Base-by-base conservation (phyloP, 1,140 invertebrate genomes). In the Dinothrombium tinctorium region DNA sequence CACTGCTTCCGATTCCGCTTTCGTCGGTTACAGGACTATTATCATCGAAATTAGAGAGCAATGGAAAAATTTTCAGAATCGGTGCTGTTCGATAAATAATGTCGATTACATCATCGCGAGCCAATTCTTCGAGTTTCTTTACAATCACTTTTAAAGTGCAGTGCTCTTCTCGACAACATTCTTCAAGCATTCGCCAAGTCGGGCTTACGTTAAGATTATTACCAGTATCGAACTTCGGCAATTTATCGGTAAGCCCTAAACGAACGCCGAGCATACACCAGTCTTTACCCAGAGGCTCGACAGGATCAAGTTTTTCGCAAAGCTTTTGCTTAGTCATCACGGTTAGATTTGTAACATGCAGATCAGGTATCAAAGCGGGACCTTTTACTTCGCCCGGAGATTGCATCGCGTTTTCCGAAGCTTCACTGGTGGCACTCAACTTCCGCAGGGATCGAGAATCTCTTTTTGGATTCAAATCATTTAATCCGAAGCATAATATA, bases 211-310 rank as follows among this genome's bases (percentile, higher is more conserved):
- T n/a, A 19, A 49, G 52, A 31, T 55, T 52, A 31, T 54, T 51
- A 8, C 49, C 53, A 20, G 54, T 49, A 44, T 70, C 68, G 11
- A 68, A 42, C 17, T 56, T 53, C 9, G 67, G 67, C 12, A 71
- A 46, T 36, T 60, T 55, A 33, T 69, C 64, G 20, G 62, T 54
- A 37, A 74, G 57, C 19, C 75, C 76, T 22, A 82, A 56, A 43
- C 70, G 63, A 1, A 82, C 69, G 4, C 76, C 76, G 22, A 83
- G 55, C 40, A 83, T 61, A 54, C 75, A 79, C 78, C 78, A 82
- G 54, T 83, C 78, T 46, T 71, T 62, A 9, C 79, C 79, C 52
- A 78, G 69, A 2, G 68, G 64, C 54, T 82, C 76, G 6, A 72
- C 67, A 1, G 76, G 74, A 59, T 84, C 79, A 11, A 84, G 58